These are phyloP conservation scores for Eutolmus rufibarbis DNA, from an alignment of 2,888 invertebrate species.

Conservation along the genomic window DNA sequence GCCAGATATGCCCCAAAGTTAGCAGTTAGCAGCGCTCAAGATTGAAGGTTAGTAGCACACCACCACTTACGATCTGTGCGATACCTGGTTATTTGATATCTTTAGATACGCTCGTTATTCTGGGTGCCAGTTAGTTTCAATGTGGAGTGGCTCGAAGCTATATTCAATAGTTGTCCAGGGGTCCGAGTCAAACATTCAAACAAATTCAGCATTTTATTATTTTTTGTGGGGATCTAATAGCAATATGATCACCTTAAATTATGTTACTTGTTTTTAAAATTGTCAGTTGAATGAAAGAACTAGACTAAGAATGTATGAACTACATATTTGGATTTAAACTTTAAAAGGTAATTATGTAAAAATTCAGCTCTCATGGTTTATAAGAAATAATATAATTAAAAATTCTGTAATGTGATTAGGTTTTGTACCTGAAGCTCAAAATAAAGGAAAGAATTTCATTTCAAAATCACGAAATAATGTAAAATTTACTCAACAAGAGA, in stretches of 20 bases:
- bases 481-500: neutral
- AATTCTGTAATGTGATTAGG: no score
- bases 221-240: neutral
- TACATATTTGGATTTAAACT: no score
- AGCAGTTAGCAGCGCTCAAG: neutral
- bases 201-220: neutral
- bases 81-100: neutral
- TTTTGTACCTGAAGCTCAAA: no score
- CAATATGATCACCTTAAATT: neutral
- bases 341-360: no score
- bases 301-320: neutral
- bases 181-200: neutral
- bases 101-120: neutral
- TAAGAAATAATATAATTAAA: no score
- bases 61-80: neutral
- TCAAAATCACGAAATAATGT: neutral
- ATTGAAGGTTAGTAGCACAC: neutral
- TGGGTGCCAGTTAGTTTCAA: neutral
- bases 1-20: neutral
- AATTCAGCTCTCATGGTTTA: no score
- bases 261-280: neutral
- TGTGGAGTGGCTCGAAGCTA: neutral
- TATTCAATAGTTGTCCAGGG: neutral
- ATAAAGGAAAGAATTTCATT: no score
- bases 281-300: neutral